Percentiles rank a stretch among this genome's conserved stretches.
phyloP scores from a whole-genome alignment of 1,140 invertebrate species.

The Aleiodes sp. region DNA sequence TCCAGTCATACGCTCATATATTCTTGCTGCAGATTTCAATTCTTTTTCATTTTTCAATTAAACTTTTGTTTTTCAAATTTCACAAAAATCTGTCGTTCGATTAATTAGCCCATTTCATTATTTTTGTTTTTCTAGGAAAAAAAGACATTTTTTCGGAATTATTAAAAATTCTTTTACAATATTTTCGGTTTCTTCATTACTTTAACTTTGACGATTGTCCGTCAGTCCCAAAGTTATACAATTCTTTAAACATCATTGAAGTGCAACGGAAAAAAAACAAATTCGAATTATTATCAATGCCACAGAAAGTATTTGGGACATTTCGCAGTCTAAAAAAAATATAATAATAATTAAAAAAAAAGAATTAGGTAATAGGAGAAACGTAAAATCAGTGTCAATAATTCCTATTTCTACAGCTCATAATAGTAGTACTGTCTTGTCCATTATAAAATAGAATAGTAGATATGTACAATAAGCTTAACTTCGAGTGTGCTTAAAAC shows the following conservation, averaged over 20 bases:
- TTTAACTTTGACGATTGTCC: conserved; percentile 50
- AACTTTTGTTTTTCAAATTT: conserved; percentile 19
- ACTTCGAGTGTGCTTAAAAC: conserved; percentile 3
- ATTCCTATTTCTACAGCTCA: conserved; percentile 3
- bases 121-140: conserved; percentile 50
- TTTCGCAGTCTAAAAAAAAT: background rate
- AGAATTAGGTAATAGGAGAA: background rate
- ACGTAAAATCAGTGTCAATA: background rate
- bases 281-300: background rate
- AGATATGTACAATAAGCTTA: conserved; percentile 34
- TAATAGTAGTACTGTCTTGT: conserved; percentile 14
- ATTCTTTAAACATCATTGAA: conserved; percentile 22
- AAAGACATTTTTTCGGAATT: conserved; percentile 54
- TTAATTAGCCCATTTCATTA: conserved; percentile 39
- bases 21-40: conserved; percentile 58
- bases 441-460: conserved; percentile 30
- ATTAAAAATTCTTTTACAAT: conserved; percentile 47
- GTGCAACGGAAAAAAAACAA: background rate
- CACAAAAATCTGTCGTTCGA: conserved; percentile 51
- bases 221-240: conserved; percentile 57
- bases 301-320: background rate
- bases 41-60: background rate
- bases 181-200: conserved; percentile 36
- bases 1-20: conserved; percentile 67
- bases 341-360: background rate